Conservation (phyloP, 2,888 invertebrate species). For the Chrysolina americana region DNA sequence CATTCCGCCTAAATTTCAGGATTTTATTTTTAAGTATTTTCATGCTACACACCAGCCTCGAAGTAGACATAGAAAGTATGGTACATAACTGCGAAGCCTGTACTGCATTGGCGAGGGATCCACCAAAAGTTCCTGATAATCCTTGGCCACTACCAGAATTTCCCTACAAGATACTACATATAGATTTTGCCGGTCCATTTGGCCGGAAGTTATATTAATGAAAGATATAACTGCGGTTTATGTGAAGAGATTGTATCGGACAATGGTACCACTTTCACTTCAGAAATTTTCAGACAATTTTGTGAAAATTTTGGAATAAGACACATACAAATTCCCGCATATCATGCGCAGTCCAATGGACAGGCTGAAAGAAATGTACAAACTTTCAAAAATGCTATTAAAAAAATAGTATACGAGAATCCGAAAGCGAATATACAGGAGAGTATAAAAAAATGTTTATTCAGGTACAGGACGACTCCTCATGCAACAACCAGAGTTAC, state of each 20-base stretch:
- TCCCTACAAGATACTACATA: background rate
- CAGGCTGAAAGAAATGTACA: background rate
- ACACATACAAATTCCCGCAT: background rate
- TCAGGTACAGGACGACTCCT: too few species aligned
- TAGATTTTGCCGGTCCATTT: background rate
- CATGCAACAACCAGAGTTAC: too few species aligned
- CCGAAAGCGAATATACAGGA: background rate
- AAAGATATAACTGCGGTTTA: background rate
- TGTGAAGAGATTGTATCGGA: background rate
- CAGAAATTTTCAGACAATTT: background rate
- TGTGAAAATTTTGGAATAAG: background rate
- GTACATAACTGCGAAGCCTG: too few species aligned
- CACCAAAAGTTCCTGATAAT: background rate
- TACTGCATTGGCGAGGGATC: background rate
- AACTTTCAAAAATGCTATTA: background rate
- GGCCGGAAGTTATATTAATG: too few species aligned
- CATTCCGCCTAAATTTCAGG: background rate
- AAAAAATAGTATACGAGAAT: background rate
- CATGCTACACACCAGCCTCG: background rate
- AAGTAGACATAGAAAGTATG: background rate
- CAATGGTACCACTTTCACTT: background rate
- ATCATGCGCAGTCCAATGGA: background rate
- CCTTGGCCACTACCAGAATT: background rate
- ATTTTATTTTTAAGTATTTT: background rate
- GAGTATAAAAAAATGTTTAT: too few species aligned